Base-by-base conservation (phyloP, 2,113 vertebrate genomes). In the Hippopotamus amphibius region DNA sequence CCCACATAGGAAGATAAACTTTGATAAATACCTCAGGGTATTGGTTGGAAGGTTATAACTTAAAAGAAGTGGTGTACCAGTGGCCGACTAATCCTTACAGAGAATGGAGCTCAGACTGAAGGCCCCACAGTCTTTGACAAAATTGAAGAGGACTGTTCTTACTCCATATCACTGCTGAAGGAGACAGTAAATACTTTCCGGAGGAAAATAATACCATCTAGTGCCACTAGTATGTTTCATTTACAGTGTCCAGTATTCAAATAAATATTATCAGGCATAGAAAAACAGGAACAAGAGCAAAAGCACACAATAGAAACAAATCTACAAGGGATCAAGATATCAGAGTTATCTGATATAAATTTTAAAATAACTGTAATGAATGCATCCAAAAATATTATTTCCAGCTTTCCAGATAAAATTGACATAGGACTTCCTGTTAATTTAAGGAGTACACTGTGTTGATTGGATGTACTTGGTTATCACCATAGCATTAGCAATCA, bases 331-430 rank as follows among this genome's bases (percentile, higher is more conserved):
- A 96, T 46, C 15, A 19, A 53, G 17, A 48, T 19, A 46, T 41
- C 50, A 46, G 65, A 21, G 10, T 81, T 74, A 80, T 33, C 15
- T 14, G 1, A 48, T 9, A 46, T 53, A n/a, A 83, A 55, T 69
- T 59, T 91, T 69, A 61, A 89, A 74, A 77, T 50, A 69, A 57
- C 12, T 85, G 15, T 43, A 33, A 83, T 61, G 76, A 43, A 83
- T 24, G 8, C 22, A 82, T 50, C 77, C 14, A 87, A 74, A 93
- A 55, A 24, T 37, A 28, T 17, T 89, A 61, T 76, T 87, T 46
- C 50, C 30, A 69, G 30, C 22, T 68, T 92, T 83, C 48, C 21
- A n/a, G 50, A 84, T 92, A 92, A 83, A 83, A 92, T 61, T 83
- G 41, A 41, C 88, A 33, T 55, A 72, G 26, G 33, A n/a, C 41